A percentile compares a stretch with the other conserved stretches of the same genome.
Conservation (phyloP, 2,113 vertebrate genomes). For the Pelecanus crispus region DNA sequence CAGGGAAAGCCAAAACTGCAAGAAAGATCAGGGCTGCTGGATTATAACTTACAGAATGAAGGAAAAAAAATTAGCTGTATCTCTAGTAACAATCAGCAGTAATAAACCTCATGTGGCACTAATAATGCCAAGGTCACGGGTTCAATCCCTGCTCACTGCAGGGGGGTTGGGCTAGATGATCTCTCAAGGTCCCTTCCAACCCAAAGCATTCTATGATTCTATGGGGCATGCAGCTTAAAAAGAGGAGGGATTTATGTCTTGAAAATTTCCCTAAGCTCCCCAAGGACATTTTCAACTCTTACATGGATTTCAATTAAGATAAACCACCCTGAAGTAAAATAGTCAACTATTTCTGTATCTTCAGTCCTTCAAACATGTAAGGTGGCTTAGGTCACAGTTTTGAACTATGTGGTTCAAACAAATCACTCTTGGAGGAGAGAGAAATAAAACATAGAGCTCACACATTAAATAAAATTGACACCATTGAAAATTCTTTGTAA, state of each 20-base stretch:
- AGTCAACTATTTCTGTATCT: not conserved
- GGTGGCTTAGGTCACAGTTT: not conserved
- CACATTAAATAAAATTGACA: not conserved
- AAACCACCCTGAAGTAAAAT: not conserved
- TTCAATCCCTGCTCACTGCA: no score
- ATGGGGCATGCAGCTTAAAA: not conserved
- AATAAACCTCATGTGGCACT: not conserved
- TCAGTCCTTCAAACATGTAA: not conserved
- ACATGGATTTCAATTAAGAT: not conserved
- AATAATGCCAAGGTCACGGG: no score
- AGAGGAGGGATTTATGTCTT: not conserved
- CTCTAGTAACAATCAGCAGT: not conserved
- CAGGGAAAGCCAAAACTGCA: constrained; percentile 93
- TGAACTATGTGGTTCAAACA: not conserved
- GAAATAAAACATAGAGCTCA: not conserved
- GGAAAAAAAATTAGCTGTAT: not conserved
- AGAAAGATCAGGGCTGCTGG: not conserved
- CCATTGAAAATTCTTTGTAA: not conserved
- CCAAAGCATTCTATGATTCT: no score
- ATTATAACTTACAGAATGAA: not conserved
- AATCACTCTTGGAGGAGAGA: not conserved
- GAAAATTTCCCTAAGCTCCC: not conserved
- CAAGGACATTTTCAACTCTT: not conserved
- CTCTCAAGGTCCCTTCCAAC: no score
- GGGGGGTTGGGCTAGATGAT: no score